phyloP scores from a whole-genome alignment of 2,888 invertebrate species.

The Leistus spinibarbis region DNA sequence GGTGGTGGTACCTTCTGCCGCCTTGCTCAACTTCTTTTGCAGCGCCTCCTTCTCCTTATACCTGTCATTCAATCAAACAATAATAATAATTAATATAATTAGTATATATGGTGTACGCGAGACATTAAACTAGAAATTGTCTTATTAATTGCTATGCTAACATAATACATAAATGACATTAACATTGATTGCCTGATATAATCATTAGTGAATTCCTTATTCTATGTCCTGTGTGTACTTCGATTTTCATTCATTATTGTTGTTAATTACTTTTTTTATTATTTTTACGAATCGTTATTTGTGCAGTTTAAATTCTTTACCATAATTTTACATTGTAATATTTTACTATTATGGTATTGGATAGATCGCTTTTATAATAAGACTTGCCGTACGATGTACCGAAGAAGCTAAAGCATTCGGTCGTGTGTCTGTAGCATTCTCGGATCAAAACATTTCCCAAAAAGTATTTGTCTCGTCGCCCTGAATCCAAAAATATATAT shows the following conservation, averaged over 20 bases:
- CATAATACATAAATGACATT: not conserved
- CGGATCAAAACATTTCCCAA: too few relatives aligned
- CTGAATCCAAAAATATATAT: too few relatives aligned
- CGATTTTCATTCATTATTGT: not conserved
- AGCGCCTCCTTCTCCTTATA: constrained; percentile 62
- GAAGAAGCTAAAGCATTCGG: too few relatives aligned
- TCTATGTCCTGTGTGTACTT: not conserved
- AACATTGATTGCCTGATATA: not conserved
- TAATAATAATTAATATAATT: not conserved
- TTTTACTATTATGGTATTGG: not conserved
- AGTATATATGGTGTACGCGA: not conserved
- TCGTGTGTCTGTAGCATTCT: too few relatives aligned
- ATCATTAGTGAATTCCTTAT: not conserved
- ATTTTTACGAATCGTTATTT: not conserved
- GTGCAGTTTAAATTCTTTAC: not conserved
- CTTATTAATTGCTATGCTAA: not conserved
- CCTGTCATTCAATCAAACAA: constrained; percentile 43
- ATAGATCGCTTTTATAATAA: not conserved
- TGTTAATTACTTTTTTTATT: not conserved
- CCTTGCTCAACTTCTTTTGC: constrained; percentile 60
- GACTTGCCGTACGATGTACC: too few relatives aligned
- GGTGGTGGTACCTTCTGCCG: constrained; percentile 46
- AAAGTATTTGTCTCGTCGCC: too few relatives aligned
- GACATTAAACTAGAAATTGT: not conserved
- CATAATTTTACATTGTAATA: too few relatives aligned